These are phyloP conservation scores for Salarias fasciatus DNA, from an alignment of 2,797 vertebrate genomes.

Conservation along the genomic window DNA sequence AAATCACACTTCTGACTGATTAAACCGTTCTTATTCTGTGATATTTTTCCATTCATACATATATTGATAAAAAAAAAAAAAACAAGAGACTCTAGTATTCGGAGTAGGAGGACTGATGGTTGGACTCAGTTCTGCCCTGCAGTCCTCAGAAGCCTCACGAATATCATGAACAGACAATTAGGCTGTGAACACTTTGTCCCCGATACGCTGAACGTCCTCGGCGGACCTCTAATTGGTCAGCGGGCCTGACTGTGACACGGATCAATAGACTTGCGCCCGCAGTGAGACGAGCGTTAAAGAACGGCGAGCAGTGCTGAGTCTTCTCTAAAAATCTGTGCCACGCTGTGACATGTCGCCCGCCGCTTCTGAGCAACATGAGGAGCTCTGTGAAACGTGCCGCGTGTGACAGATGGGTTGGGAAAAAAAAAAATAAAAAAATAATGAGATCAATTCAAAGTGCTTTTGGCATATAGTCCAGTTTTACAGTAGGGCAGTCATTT, in stretches of 20 bases:
- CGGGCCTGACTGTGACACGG: slow-evolving; percentile 26
- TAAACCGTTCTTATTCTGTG: neutral
- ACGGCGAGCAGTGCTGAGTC: slow-evolving; percentile 23
- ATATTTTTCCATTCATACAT: slow-evolving; percentile 6
- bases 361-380: slow-evolving; percentile 35
- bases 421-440: slow-evolving; percentile 9
- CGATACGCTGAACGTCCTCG: slow-evolving; percentile 29
- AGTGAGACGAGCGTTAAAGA: slow-evolving; percentile 34
- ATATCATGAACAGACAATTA: slow-evolving; percentile 13
- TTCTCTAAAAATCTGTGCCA: slow-evolving; percentile 47
- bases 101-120: neutral
- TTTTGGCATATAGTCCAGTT: slow-evolving; percentile 12
- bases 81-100: neutral
- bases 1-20: slow-evolving; percentile 2
- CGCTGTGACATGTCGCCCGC: slow-evolving; percentile 30
- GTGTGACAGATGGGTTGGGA: slow-evolving; percentile 51
- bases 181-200: slow-evolving; percentile 9
- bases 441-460: slow-evolving; percentile 18
- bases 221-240: slow-evolving; percentile 20
- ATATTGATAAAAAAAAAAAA: too few species aligned
- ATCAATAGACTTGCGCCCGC: slow-evolving; percentile 33
- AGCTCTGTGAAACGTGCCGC: slow-evolving; percentile 33
- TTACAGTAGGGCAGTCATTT: slow-evolving; percentile 20
- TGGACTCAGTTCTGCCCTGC: neutral
- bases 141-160: neutral